Evolutionary conservation across 2,888 invertebrate species (phyloP), one percentile per base, ranked within the genome.

Genomic region (Agrilus cyanescens): DNA sequence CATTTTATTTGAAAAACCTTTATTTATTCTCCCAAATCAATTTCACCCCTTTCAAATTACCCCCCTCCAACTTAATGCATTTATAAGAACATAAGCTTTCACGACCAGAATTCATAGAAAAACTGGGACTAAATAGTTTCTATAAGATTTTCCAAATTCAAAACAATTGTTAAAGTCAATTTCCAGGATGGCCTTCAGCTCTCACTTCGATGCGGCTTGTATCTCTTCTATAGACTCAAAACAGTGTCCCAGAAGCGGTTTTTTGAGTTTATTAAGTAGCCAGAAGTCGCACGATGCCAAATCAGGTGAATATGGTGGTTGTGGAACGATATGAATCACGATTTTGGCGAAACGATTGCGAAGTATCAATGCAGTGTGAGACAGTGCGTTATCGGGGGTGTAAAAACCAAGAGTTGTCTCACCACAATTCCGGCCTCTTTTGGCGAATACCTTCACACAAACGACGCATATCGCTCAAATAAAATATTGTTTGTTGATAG

Each of bases 231-330:
- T 12, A 12, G 36, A 12, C 38, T 18, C 37, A 38, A 41, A 41
- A 41, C 40, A 34, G 20, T 15, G 40, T 42, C 44, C 44, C 32
- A 42, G 25, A 35, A 44, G 33, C 12, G 16, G 14, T 13, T 12
- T 25, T 42, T 44, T 44, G 14, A 33, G 18, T 18, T 14, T n/a
- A 7, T 34, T 34, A 36, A 44, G 42, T 12, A 34, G 35, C 15
- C 32, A 44, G 35, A 41, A 42, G 44, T 41, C 44, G 34, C 44
- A 44, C 32, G 40, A 35, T 32, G 32, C 18, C 40, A 41, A 32
- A 30, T 45, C 42, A 25, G 45, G 42, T 12, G 45, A 45, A 33
- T 44, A 43, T 32, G 45, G 38, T 16, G 45, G 38, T 30, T 42
- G 40, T 42, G 33, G 40, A 43, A 35, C 39, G 14, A 43, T 40